Evolutionary conservation across 2,888 invertebrate species (phyloP), one percentile per base, ranked within the genome.

Genomic region (Idaea aversata): DNA sequence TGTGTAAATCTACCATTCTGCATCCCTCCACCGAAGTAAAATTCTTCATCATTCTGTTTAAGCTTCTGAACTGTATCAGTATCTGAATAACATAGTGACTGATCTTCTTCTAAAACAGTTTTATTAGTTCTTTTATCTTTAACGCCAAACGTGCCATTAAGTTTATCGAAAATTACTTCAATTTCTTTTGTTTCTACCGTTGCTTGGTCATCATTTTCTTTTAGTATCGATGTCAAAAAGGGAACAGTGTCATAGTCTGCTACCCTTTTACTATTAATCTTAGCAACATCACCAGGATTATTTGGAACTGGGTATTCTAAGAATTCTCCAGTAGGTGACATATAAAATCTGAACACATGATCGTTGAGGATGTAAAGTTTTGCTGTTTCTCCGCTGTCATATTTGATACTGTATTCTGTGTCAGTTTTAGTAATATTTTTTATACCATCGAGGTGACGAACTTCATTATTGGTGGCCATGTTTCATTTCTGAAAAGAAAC

Each of bases 11-110:
- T 83, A 4, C 92, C 92, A 71, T 92, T 92, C 71, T 92, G 92
- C 91, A 91, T 92, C 38, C 92, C 92, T 34, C 92, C 92, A 34
- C 92, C 92, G 66, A 86, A 93, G 74, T 84, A 93, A 75, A 83
- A 84, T 71, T 93, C 92, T 57, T 88, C 78, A 61, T 78, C 61
- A 57, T 75, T 66, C 74, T 90, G 88, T 36, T 74, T 59, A 63
- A 90, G 74, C 10, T 75, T 81, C 72, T 92, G 91, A 59, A 69
- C 84, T n/a, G 80, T 74, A 72, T 75, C 70, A 38, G 71, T 69
- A 67, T 84, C 72, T 38, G 67, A 68, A 70, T 91, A 89, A 61
- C 77, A 80, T 71, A 92, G 75, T 36, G 91, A 75, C 63, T 72
- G 65, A 13, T 74, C 67, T 75, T 93, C 91, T 35, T 71, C 77